Base-by-base conservation (phyloP, 2,113 vertebrate species). In the Mobula hypostoma region DNA sequence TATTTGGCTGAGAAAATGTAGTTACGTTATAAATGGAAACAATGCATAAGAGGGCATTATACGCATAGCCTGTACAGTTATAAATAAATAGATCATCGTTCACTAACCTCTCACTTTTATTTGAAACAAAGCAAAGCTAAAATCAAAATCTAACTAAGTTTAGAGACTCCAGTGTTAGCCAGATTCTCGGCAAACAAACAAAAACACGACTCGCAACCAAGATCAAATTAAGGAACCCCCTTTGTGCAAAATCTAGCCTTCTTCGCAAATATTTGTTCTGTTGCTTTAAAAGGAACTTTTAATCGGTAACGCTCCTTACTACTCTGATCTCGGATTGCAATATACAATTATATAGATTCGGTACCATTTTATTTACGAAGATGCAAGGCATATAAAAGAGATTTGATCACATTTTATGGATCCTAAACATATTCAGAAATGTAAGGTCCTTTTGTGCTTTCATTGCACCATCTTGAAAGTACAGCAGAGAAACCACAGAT, bases 381-480 rank as follows among this genome's bases (percentile, higher is more conserved):
- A 32, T 90, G 36, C n/a, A 74, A 21, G 14, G 74, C 76, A 93
- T 74, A 48, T 56, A 24, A 74, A 36, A 40, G 85, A 8, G n/a
- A 56, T 74, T 72, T 93, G 48, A 27, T 72, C 68, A 27, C 36
- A 76, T 76, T 93, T 93, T 72, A 93, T 74, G 68, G 32, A 40
- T n/a, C 66, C 68, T 68, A 72, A 93, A 56, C 91, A 93, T 74
- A 93, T 76, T 56, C 68, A 74, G 70, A 48, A 72, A 72, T 93
- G 90, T 93, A 93, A 66, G 70, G 40, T 93, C 72, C 68, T 93
- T 93, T 93, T 93, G 70, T 76, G 68, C 11, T 24, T 74, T 32
- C 70, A 72, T 32, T 93, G n/a, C n/a, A 92, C 66, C 90, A 72
- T 72, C 68, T 92, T 48, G 91, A 74, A 93, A 56, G 91, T 74